Evolutionary conservation across 2,888 invertebrate species (phyloP).

Genomic region (Euzetes globulus): DNA sequence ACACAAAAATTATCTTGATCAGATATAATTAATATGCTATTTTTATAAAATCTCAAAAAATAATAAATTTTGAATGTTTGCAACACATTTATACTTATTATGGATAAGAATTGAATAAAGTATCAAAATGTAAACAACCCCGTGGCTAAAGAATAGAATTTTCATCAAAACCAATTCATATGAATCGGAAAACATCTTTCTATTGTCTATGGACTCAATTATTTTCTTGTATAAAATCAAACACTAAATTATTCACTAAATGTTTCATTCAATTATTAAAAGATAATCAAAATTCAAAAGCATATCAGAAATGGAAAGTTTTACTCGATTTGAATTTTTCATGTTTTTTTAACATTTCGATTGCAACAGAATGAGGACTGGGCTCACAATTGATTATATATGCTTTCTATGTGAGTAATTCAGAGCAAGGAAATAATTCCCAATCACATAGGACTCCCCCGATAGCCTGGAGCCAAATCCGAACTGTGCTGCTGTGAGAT

Average conservation of each 20-base stretch:
- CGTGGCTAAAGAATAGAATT: no score
- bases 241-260: conserved; percentile 21
- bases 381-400: conserved; percentile 10
- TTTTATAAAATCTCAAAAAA: not conserved
- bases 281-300: conserved; percentile 23
- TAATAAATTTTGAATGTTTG: not conserved
- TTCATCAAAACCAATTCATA: not conserved
- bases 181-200: not conserved
- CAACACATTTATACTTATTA: not conserved
- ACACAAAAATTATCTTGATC: no score
- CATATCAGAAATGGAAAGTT: not conserved
- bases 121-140: not conserved
- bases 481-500: conserved; percentile 19
- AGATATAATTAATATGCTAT: no score
- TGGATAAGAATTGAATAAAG: not conserved
- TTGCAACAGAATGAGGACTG: not conserved
- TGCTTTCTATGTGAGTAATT: conserved; percentile 18
- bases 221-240: not conserved
- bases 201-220: not conserved
- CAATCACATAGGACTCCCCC: conserved; percentile 22
- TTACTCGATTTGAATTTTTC: not conserved
- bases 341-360: conserved; percentile 1
- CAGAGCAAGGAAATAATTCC: conserved; percentile 19
- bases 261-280: conserved; percentile 28
- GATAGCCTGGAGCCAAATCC: not conserved